These are phyloP conservation scores for Heterodera carotae DNA, from an alignment of 1,140 invertebrate species.

Conservation along the genomic window DNA sequence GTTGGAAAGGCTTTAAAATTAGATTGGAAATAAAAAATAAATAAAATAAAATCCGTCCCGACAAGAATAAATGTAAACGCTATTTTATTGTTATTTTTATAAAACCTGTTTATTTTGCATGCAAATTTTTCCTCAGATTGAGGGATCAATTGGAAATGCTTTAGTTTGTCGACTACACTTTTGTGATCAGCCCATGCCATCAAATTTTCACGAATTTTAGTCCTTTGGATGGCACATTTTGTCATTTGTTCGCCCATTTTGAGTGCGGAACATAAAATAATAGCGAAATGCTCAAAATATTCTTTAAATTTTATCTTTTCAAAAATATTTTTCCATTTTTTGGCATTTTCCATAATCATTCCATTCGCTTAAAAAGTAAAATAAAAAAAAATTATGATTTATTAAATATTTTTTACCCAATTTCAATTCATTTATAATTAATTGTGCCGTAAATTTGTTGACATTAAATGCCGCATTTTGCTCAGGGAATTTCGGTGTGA, in stretches of 20 bases:
- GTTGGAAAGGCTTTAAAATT: background rate
- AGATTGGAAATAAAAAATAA: too few relatives aligned
- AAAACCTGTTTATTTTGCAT: background rate
- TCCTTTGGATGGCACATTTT: background rate
- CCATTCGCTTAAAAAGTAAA: background rate
- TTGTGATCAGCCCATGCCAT: background rate
- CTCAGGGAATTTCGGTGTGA: constrained; percentile 17
- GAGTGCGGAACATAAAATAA: constrained; percentile 8
- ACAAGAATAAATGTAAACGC: too few relatives aligned
- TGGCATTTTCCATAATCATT: background rate
- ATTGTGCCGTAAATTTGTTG: background rate
- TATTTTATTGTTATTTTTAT: background rate
- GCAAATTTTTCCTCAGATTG: background rate
- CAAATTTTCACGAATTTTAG: background rate
- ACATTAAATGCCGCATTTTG: constrained; percentile 15
- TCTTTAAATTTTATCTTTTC: constrained; percentile 9
- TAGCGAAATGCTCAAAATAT: constrained; percentile 8
- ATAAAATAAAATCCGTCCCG: too few relatives aligned
- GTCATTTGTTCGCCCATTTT: background rate
- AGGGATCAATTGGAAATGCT: background rate
- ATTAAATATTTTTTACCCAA: constrained; percentile 2
- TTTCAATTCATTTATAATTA: background rate
- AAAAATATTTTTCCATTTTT: background rate
- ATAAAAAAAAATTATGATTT: background rate
- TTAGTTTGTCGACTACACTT: background rate